phyloP scores from a whole-genome alignment of 2,888 invertebrate genomes.

The Drosophila neonasuta region DNA sequence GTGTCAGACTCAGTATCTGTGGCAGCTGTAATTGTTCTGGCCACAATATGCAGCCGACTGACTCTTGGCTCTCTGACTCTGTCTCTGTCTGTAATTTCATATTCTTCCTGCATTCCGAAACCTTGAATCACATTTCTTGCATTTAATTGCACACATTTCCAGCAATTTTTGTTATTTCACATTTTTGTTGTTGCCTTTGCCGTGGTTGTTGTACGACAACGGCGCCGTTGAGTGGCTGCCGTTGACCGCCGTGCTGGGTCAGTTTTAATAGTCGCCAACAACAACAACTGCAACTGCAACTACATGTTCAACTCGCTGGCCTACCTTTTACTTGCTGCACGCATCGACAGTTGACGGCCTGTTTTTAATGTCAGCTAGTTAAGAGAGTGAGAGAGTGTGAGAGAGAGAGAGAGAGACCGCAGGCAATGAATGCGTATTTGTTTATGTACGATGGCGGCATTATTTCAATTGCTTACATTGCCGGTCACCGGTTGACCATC shows the following conservation, averaged over 20 bases:
- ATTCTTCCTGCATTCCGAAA: conserved; percentile 83
- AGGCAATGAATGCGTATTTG: conserved; percentile 47
- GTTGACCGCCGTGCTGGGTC: conserved; percentile 77
- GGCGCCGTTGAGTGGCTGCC: conserved; percentile 64
- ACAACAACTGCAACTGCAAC: conserved; percentile 30
- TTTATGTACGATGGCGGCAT: conserved; percentile 38
- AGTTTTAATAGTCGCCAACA: conserved; percentile 61
- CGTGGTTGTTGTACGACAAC: conserved; percentile 26
- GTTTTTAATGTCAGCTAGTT: conserved; percentile 45
- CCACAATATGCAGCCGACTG: conserved; percentile 29
- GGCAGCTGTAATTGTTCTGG: conserved; percentile 62
- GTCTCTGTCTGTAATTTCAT: conserved; percentile 73
- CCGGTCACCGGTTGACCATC: conserved; percentile 73
- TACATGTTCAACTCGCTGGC: conserved; percentile 57
- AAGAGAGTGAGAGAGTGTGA: neutral
- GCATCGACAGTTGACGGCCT: conserved; percentile 53
- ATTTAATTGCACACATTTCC: conserved; percentile 69
- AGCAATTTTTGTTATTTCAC: conserved; percentile 32
- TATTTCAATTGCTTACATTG: conserved; percentile 54
- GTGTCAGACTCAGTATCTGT: conserved; percentile 13
- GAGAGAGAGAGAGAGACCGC: conserved; percentile 12
- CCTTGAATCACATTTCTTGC: conserved; percentile 82
- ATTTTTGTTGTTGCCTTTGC: neutral
- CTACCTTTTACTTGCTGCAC: conserved; percentile 72
- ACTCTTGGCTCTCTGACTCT: conserved; percentile 24